Evolutionary conservation across 2,888 invertebrate species (phyloP), one percentile per base, ranked within the genome.

Genomic region (Temnothorax unifasciatus): DNA sequence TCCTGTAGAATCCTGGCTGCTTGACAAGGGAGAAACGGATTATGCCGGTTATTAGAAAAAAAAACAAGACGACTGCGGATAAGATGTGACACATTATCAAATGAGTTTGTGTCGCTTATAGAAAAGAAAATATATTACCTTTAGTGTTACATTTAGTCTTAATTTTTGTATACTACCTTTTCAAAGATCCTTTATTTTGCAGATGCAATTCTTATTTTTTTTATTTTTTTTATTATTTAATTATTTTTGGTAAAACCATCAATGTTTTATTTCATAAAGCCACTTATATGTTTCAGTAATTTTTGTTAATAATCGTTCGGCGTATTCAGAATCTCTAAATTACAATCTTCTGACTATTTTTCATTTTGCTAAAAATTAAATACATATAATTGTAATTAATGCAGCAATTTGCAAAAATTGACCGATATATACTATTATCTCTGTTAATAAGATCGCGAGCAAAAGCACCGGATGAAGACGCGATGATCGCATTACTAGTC

Each of bases 41-140:
- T 89, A 88, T 90, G 82, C 83, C 84, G 84, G 90, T 90, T 90
- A 90, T 89, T 89, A 89, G 79, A 86, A 86, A 85, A 87, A 44
- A 41, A 57, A 57, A 66, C 83, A 81, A 54, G 54, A 38, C 82
- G 50, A 85, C 82, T 69, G 74, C 54, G 76, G 79, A 73, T 79
- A 75, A 86, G 61, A 85, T 83, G 85, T 69, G 88, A 85, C 85
- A 88, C 79, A 85, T 88, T 84, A 76, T 86, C 84, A 85, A 88
- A 85, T 84, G 83, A 85, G 52, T 84, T 68, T 59, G n/a, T 15
- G 61, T 68, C 29, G 29, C 21, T 81, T 57, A 84, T 83, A 82
- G 82, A 85, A 86, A 86, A 64, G 44, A 47, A 57, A 75, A 74
- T 8, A 21, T 21, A n/a, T 57, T 59, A 13, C 13, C 3, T 41